Percentiles rank a stretch among this genome's conserved stretches.
phyloP scores from a whole-genome alignment of 2,113 vertebrate species.

The Rafetus swinhoei region DNA sequence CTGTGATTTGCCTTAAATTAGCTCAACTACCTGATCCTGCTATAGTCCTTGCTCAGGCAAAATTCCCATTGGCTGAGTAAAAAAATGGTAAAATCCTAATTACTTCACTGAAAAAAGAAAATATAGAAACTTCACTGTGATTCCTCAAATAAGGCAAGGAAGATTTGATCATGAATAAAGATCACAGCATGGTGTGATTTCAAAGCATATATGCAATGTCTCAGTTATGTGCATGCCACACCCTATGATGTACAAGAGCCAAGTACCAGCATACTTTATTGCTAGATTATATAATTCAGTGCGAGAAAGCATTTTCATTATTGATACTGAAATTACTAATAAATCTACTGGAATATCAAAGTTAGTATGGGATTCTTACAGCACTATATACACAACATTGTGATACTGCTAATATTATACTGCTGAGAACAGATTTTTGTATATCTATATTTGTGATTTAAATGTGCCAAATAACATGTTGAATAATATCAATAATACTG shows the following conservation, averaged over 20 bases:
- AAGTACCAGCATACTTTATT: neutral
- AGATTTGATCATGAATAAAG: neutral
- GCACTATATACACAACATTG: neutral
- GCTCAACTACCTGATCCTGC: neutral
- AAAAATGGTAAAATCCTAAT: neutral
- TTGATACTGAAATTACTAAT: too few species aligned
- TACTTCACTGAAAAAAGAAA: neutral
- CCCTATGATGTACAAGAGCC: fast-evolving
- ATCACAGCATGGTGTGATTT: neutral
- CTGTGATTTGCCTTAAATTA: neutral
- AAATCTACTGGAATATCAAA: neutral
- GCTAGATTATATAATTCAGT: neutral
- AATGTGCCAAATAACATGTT: neutral
- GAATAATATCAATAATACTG: neutral
- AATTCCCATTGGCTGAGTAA: neutral
- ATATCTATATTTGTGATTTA: neutral
- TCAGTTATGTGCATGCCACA: neutral
- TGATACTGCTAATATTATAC: neutral
- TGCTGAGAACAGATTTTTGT: neutral
- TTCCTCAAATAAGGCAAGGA: neutral
- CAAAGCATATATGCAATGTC: fast-evolving
- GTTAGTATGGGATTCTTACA: neutral
- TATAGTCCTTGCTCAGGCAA: neutral
- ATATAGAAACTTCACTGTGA: neutral
- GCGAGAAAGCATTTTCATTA: neutral